Percentiles rank a stretch among this genome's conserved stretches.
Evolutionary conservation across 2,797 vertebrate species (phyloP).

Genomic region (Microctenopoma stevenorrisi): DNA sequence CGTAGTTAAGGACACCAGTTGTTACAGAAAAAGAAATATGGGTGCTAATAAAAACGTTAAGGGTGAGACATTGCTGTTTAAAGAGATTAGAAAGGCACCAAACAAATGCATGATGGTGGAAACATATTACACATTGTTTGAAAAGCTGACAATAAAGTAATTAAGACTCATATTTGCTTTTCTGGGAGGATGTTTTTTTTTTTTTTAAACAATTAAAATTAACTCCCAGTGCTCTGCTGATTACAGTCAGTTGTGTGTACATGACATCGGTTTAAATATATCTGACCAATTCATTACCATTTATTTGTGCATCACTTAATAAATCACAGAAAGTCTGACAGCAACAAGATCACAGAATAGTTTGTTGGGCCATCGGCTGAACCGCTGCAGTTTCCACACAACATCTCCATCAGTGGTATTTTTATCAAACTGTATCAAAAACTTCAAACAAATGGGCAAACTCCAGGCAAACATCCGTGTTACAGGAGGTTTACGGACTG

Average conservation of each 20-base stretch:
- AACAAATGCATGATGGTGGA: slow-evolving; percentile 20
- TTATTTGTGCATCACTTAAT: slow-evolving; percentile 17
- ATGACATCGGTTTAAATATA: neutral
- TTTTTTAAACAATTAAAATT: slow-evolving; percentile 18
- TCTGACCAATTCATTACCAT: slow-evolving; percentile 7
- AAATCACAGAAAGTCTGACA: slow-evolving; percentile 23
- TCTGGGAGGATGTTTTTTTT: slow-evolving; percentile 31
- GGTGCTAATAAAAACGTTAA: slow-evolving; percentile 24
- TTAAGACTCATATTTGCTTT: slow-evolving; percentile 29
- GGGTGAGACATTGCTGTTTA: slow-evolving; percentile 17
- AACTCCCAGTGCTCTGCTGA: slow-evolving; percentile 1
- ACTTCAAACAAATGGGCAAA: slow-evolving; percentile 42
- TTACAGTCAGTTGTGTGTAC: slow-evolving; percentile 6
- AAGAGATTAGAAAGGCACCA: slow-evolving; percentile 13
- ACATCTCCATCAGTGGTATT: neutral
- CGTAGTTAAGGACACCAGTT: slow-evolving; percentile 17
- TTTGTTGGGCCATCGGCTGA: slow-evolving; percentile 57
- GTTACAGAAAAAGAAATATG: slow-evolving; percentile 12
- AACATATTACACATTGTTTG: slow-evolving; percentile 29
- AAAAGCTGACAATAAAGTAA: slow-evolving; percentile 51
- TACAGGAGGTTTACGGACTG: slow-evolving; percentile 19
- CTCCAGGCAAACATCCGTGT: slow-evolving; percentile 34
- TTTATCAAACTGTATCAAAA: slow-evolving; percentile 12
- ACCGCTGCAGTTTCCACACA: slow-evolving; percentile 5
- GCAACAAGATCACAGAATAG: slow-evolving; percentile 18